A percentile compares a stretch with the other conserved stretches of the same genome.
Evolutionary conservation across 2,888 invertebrate species (phyloP).

Genomic region (Eurois occulta): DNA sequence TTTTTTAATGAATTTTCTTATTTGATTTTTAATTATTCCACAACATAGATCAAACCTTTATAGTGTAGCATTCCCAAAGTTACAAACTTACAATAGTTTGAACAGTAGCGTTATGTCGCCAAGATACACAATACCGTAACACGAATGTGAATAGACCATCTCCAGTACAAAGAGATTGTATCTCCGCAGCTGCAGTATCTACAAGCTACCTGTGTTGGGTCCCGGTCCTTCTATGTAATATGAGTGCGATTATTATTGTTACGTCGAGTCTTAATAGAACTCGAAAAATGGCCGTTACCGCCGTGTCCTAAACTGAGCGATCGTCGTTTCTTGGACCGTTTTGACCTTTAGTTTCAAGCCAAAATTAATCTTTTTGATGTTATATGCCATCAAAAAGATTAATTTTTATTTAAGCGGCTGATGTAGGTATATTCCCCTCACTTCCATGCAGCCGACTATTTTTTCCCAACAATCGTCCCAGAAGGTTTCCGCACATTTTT

Average conservation of each 20-base stretch:
- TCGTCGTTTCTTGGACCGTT: not conserved
- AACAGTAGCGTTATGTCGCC: not conserved
- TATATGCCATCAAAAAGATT: not conserved
- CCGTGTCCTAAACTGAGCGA: not conserved
- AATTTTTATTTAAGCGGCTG: not conserved
- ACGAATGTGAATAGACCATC: slow-evolving; percentile 1
- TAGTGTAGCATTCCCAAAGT: not conserved
- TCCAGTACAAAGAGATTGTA: slow-evolving; percentile 32
- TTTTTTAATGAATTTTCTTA: no score
- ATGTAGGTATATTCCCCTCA: not conserved
- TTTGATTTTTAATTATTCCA: not conserved
- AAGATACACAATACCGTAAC: slow-evolving; percentile 1
- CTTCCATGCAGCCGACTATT: not conserved
- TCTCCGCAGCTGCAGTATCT: slow-evolving; percentile 17
- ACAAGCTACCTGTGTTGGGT: not conserved
- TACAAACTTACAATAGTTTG: not conserved
- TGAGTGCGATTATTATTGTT: not conserved
- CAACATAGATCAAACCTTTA: not conserved
- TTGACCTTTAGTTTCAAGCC: not conserved
- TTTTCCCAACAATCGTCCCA: not conserved
- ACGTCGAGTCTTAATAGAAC: not conserved
- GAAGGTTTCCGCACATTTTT: not conserved
- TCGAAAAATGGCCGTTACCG: not conserved
- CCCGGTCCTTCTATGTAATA: not conserved
- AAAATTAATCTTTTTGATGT: no score